phyloP scores from a whole-genome alignment of 1,140 invertebrate species.

The Drosophila lowei region DNA sequence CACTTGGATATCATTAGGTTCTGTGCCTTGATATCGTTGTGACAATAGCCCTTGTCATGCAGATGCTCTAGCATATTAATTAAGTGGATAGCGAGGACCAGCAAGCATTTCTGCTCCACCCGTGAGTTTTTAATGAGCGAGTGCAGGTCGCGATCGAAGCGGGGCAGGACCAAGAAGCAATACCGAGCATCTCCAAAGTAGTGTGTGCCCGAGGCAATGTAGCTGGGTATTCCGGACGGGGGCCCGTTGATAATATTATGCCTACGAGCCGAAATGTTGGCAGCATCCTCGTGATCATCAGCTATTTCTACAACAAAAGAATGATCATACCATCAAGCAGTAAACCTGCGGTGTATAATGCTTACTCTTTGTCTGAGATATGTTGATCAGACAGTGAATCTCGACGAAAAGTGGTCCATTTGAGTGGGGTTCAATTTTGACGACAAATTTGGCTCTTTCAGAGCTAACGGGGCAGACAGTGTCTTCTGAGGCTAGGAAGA shows the following conservation, averaged over 20 bases:
- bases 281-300: slow-evolving; percentile 24
- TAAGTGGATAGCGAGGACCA: slow-evolving; percentile 92
- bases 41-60: slow-evolving; percentile 94
- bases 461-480: slow-evolving; percentile 87
- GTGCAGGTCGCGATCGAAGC: slow-evolving; percentile 94
- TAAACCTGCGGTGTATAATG: background rate
- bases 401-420: slow-evolving; percentile 98
- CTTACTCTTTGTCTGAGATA: slow-evolving; percentile 82
- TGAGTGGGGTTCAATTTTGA: slow-evolving; percentile 96
- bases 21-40: slow-evolving; percentile 97
- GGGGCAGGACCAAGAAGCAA: slow-evolving; percentile 95
- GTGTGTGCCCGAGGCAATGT: slow-evolving; percentile 93
- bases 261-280: slow-evolving; percentile 14
- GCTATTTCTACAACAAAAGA: slow-evolving; percentile 86
- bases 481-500: slow-evolving; percentile 92
- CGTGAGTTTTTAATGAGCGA: slow-evolving; percentile 89
- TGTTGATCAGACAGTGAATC: slow-evolving; percentile 95
- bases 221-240: slow-evolving; percentile 92
- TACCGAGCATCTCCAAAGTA: slow-evolving; percentile 88
- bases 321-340: background rate
- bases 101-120: slow-evolving; percentile 90
- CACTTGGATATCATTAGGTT: slow-evolving; percentile 89
- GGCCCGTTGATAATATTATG: slow-evolving; percentile 37
- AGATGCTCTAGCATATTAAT: slow-evolving; percentile 94
- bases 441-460: slow-evolving; percentile 90